phyloP scores from a whole-genome alignment of 2,113 vertebrate genomes.

The Xyrauchen texanus region DNA sequence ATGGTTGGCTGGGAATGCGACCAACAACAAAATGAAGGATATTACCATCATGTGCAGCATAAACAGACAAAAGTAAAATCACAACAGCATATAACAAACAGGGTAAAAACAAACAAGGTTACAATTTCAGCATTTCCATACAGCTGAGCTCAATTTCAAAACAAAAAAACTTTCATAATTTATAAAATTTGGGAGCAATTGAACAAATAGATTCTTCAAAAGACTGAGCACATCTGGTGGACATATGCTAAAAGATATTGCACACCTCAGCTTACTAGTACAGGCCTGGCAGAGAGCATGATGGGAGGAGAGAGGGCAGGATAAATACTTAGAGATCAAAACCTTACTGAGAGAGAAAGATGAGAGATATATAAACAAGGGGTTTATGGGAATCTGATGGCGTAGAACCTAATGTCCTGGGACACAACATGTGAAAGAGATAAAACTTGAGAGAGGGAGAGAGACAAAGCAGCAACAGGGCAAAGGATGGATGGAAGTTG shows the following conservation, averaged over 20 bases:
- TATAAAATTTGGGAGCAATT: not conserved
- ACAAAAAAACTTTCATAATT: not conserved
- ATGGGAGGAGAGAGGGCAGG: not conserved
- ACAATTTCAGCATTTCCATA: not conserved
- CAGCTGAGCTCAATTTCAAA: not conserved
- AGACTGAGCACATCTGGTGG: constrained; percentile 38
- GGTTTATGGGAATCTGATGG: constrained; percentile 33
- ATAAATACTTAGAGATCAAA: constrained; percentile 16
- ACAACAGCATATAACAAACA: not conserved
- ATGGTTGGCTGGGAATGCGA: constrained; percentile 28
- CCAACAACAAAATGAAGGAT: constrained; percentile 20
- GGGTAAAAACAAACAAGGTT: too few species aligned
- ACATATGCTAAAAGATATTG: constrained; percentile 23
- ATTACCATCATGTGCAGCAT: not conserved
- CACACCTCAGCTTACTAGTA: constrained; percentile 4
- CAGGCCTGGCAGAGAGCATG: constrained; percentile 24
- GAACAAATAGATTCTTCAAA: constrained; percentile 11
- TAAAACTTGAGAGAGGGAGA: not conserved
- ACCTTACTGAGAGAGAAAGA: constrained; percentile 3
- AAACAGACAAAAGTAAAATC: not conserved
- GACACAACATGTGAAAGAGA: constrained; percentile 19
- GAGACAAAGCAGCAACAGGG: not conserved
- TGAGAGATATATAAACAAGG: constrained; percentile 8
- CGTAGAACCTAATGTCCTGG: constrained; percentile 17
- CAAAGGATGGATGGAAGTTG: not conserved